These are phyloP conservation scores for Chlamydotis undulata DNA, from an alignment of 2,113 vertebrate genomes.

Conservation along the genomic window DNA sequence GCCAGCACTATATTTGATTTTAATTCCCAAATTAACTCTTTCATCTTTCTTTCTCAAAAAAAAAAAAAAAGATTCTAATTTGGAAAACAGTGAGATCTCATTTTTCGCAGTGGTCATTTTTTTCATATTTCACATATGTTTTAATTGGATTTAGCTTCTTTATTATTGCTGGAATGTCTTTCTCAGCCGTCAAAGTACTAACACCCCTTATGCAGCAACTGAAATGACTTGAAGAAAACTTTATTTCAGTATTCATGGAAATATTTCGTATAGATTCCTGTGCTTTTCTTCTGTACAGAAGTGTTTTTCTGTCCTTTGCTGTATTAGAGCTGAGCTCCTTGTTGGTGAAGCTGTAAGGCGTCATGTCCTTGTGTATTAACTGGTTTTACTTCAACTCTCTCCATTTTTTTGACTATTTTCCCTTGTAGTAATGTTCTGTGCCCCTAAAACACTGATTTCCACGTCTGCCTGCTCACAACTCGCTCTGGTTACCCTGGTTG, in stretches of 20 bases:
- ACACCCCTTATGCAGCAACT: neutral
- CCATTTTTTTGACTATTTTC: neutral
- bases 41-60: neutral
- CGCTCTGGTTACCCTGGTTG: rapidly evolving
- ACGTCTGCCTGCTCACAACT: neutral
- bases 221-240: neutral
- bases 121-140: neutral
- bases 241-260: neutral
- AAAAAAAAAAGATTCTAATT: neutral
- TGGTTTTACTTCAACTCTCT: neutral
- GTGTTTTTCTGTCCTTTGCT: neutral
- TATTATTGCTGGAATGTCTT: neutral
- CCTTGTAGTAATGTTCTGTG: neutral
- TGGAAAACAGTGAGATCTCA: neutral
- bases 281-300: neutral
- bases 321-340: neutral
- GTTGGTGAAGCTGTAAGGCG: neutral
- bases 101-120: neutral
- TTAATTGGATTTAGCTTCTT: neutral
- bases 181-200: neutral
- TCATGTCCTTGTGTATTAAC: neutral
- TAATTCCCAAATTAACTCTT: neutral
- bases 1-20: neutral
- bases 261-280: neutral
- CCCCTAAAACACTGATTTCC: neutral